phyloP scores from a whole-genome alignment of 1,140 invertebrate species.

The Tribolium madens region DNA sequence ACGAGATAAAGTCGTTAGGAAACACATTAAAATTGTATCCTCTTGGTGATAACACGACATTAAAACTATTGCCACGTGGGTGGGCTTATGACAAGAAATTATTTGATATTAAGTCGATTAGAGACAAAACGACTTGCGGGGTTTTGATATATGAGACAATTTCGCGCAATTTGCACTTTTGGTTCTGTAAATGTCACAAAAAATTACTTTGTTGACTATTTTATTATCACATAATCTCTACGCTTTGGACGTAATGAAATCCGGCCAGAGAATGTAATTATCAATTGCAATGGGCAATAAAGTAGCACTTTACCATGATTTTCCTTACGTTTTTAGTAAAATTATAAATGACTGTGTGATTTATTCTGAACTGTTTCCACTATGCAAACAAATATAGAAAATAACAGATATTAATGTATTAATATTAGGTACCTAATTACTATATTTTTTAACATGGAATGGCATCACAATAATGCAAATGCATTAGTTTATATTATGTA shows the following conservation, averaged over 20 bases:
- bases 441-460: too few relatives aligned
- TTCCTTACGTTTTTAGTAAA: too few relatives aligned
- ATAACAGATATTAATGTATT: too few relatives aligned
- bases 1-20: slow-evolving; percentile 3
- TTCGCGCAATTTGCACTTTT: not conserved
- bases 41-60: slow-evolving; percentile 8
- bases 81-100: not conserved
- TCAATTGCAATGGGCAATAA: not conserved
- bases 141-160: not conserved
- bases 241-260: not conserved
- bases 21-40: slow-evolving; percentile 8
- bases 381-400: too few relatives aligned
- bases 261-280: not conserved
- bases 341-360: too few relatives aligned
- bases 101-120: slow-evolving; percentile 12
- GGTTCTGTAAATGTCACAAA: not conserved
- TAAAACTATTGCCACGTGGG: slow-evolving; percentile 1
- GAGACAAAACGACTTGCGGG: not conserved
- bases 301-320: not conserved
- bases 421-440: too few relatives aligned
- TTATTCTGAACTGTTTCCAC: too few relatives aligned
- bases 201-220: not conserved
- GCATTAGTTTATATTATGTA: too few relatives aligned
- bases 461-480: too few relatives aligned
- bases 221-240: not conserved